These are phyloP conservation scores for Sthenelais limicola DNA, from an alignment of 2,888 invertebrate genomes.

Conservation along the genomic window DNA sequence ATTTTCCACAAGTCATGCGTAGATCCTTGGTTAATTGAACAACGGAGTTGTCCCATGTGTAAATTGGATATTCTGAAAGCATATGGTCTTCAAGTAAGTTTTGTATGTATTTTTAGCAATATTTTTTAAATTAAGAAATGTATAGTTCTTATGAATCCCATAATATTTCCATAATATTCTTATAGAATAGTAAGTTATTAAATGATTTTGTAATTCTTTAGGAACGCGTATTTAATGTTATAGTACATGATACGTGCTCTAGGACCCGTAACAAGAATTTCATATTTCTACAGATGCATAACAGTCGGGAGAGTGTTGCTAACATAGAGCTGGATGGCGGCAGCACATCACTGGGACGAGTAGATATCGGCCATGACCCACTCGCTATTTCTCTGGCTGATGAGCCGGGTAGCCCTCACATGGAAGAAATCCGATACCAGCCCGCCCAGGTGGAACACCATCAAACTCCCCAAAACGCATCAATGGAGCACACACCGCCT, in stretches of 20 bases:
- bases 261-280: too few relatives aligned
- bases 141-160: too few relatives aligned
- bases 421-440: slow-evolving; percentile 52
- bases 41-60: slow-evolving; percentile 97
- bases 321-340: slow-evolving; percentile 48
- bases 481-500: not conserved
- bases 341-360: slow-evolving; percentile 47
- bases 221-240: too few relatives aligned
- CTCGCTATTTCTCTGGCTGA: slow-evolving; percentile 41
- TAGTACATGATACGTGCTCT: too few relatives aligned
- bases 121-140: too few relatives aligned
- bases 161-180: too few relatives aligned
- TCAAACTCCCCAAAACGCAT: slow-evolving; percentile 24
- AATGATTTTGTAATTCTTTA: too few relatives aligned
- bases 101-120: too few relatives aligned
- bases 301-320: slow-evolving; percentile 48
- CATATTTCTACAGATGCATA: slow-evolving; percentile 49
- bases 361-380: slow-evolving; percentile 39
- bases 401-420: not conserved
- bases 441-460: slow-evolving; percentile 52
- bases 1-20: slow-evolving; percentile 96
- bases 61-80: slow-evolving; percentile 93
- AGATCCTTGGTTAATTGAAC: slow-evolving; percentile 95
- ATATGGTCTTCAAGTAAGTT: slow-evolving; percentile 72
- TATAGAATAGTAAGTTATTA: too few relatives aligned